Percentiles rank a stretch among this genome's conserved stretches.
These are phyloP conservation scores for Meiosimyza platycephala DNA, from an alignment of 2,888 invertebrate species.

Conservation along the genomic window DNA sequence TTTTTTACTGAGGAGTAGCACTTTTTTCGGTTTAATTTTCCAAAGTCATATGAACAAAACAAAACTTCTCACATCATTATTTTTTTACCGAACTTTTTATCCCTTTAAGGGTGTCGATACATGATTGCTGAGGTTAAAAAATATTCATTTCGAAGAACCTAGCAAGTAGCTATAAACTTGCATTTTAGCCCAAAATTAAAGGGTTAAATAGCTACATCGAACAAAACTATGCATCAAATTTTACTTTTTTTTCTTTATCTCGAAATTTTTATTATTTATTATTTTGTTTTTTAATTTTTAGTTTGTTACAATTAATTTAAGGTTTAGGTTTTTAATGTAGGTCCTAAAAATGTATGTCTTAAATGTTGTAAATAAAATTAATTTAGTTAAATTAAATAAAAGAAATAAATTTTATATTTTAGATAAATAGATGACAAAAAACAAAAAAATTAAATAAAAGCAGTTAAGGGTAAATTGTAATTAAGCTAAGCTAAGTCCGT, in stretches of 20 bases:
- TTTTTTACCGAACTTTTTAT: no score
- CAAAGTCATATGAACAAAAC: slow-evolving; percentile 11
- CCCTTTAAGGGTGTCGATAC: no score
- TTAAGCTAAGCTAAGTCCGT: slow-evolving; percentile 29
- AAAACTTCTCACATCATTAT: no score
- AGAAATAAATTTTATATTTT: background rate
- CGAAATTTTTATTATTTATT: slow-evolving; percentile 35
- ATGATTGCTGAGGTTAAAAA: no score
- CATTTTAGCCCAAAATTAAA: no score
- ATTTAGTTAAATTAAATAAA: slow-evolving; percentile 15
- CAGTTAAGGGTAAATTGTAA: slow-evolving; percentile 43
- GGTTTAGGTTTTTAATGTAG: slow-evolving; percentile 53
- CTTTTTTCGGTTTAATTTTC: slow-evolving; percentile 17
- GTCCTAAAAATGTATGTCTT: slow-evolving; percentile 20
- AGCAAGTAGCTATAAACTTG: no score
- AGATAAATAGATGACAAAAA: background rate
- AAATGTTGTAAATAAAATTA: slow-evolving; percentile 10
- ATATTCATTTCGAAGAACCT: no score
- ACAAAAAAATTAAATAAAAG: background rate
- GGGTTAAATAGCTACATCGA: background rate
- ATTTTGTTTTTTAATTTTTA: slow-evolving; percentile 31
- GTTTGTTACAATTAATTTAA: slow-evolving; percentile 44
- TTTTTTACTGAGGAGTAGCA: slow-evolving; percentile 8
- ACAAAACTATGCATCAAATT: slow-evolving; percentile 8
- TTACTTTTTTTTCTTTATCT: slow-evolving; percentile 17